These are phyloP conservation scores for Drosophila pectinifera DNA, from an alignment of 1,140 invertebrate genomes.

Conservation along the genomic window DNA sequence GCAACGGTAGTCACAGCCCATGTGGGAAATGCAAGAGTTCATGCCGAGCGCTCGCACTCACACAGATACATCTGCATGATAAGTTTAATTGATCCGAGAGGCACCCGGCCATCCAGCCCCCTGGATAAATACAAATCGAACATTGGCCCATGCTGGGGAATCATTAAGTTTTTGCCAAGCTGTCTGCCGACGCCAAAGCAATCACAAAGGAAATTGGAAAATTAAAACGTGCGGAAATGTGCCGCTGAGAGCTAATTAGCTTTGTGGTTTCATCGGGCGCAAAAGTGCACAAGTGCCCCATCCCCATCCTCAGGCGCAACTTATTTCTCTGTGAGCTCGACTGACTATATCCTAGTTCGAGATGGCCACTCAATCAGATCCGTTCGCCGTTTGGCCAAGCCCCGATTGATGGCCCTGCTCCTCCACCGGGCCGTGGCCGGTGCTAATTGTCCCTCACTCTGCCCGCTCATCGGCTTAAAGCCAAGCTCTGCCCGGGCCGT, in stretches of 20 bases:
- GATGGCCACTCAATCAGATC: conserved; percentile 40
- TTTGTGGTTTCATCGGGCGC: conserved; percentile 56
- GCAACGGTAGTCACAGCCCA: conserved; percentile 46
- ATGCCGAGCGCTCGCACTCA: conserved; percentile 9
- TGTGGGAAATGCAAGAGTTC: conserved; percentile 75
- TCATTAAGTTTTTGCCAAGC: conserved; percentile 66
- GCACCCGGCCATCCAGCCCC: conserved; percentile 6
- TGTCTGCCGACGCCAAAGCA: conserved; percentile 21
- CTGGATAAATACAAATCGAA: conserved; percentile 72
- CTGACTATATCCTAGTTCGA: neutral
- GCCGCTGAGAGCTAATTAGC: conserved; percentile 72
- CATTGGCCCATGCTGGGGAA: conserved; percentile 37
- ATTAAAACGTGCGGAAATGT: conserved; percentile 78
- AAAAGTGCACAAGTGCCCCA: conserved; percentile 35
- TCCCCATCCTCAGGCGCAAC: conserved; percentile 30
- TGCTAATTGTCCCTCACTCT: conserved; percentile 49
- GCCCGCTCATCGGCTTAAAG: conserved; percentile 51
- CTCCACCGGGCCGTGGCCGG: neutral
- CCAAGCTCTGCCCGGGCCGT: conserved; percentile 17
- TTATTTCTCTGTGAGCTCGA: neutral
- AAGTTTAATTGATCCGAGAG: conserved; percentile 73
- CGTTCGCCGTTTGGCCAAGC: neutral
- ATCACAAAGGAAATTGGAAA: conserved; percentile 70
- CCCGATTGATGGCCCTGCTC: conserved; percentile 11
- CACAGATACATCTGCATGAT: conserved; percentile 52